Percentiles rank a stretch among this genome's conserved stretches.
phyloP scores from a whole-genome alignment of 2,113 vertebrate genomes.

The Callipepla squamata region DNA sequence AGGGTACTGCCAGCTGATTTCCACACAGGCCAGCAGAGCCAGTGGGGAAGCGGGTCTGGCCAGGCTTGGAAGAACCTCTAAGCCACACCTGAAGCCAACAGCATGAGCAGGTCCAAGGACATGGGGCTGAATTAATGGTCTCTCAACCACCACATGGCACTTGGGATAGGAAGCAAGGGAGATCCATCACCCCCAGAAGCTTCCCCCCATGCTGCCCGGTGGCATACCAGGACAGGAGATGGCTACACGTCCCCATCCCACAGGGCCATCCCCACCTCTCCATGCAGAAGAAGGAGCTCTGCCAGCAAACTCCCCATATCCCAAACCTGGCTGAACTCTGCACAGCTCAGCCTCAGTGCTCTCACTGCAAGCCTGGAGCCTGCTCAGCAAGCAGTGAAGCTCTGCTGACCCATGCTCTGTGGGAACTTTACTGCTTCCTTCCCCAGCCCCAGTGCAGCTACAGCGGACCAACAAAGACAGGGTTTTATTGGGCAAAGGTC shows the following conservation, averaged over 20 bases:
- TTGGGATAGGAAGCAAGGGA: neutral
- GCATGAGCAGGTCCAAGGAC: neutral
- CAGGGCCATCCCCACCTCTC: neutral
- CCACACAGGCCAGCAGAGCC: neutral
- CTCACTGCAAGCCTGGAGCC: neutral
- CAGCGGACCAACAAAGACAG: conserved; percentile 10
- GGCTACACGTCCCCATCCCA: neutral
- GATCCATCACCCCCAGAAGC: neutral
- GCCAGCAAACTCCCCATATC: neutral
- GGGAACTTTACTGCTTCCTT: conserved; percentile 61
- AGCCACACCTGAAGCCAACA: neutral
- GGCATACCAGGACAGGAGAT: neutral
- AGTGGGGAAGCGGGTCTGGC: neutral
- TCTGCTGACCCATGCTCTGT: fast-evolving
- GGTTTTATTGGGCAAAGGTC: conserved; percentile 44
- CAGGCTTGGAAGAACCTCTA: neutral
- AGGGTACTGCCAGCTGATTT: neutral
- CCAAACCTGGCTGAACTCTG: neutral
- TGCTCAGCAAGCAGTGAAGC: neutral
- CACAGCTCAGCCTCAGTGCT: conserved; percentile 12
- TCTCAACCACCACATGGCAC: fast-evolving
- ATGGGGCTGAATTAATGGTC: fast-evolving
- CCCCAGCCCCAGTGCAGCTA: neutral
- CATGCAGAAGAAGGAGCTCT: neutral
- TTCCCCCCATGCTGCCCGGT: neutral